Base-by-base conservation (phyloP, 2,888 invertebrate species). In the Drosophila nr. fundita region DNA sequence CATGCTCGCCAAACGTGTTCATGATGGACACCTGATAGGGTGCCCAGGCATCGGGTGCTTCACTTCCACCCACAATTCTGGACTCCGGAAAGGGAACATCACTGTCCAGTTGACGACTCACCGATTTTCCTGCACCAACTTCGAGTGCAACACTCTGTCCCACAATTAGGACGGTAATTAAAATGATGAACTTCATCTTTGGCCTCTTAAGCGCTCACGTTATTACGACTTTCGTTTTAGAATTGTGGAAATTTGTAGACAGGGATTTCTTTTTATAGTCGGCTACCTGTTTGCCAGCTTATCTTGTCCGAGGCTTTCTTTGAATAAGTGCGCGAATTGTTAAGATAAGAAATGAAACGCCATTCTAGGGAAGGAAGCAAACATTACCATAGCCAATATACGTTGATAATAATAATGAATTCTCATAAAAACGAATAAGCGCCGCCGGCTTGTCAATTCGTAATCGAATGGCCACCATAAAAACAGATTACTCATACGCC, bases 1-100 rank as follows among this genome's bases (percentile, higher is more conserved):
- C 83, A 69, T 92, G 92, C 38, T 90, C 89, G 0, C 86, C 88
- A 24, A 90, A 89, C 4, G 79, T 83, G 40, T 67, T 88, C 78
- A 92, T 92, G 38, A 93, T 87, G 48, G 93, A 92, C n/a, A 92
- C 92, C 70, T 92, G 92, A 71, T 91, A 92, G 45, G 93, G 93
- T 0, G 91, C 87, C 4, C 57, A 71, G 10, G 84, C 91, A 0
- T 68, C 65, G 7, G 73, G 45, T 0, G 87, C 91, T 5, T 69
- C 79, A 1, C 27, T 42, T 7, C 92, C 92, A 10, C 91, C 91
- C 15, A 92, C 73, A 32, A 92, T 78, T 7, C 90, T 83, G 0
- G 77, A 29, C 32, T 91, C 83, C 0, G 72, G 78, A 11, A 36
- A 65, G 15, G 69, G 52, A 13, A 53, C 40, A 15, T 80, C 61